These are phyloP conservation scores for Macrosiphum euphorbiae DNA, from an alignment of 2,888 invertebrate species.

Conservation along the genomic window DNA sequence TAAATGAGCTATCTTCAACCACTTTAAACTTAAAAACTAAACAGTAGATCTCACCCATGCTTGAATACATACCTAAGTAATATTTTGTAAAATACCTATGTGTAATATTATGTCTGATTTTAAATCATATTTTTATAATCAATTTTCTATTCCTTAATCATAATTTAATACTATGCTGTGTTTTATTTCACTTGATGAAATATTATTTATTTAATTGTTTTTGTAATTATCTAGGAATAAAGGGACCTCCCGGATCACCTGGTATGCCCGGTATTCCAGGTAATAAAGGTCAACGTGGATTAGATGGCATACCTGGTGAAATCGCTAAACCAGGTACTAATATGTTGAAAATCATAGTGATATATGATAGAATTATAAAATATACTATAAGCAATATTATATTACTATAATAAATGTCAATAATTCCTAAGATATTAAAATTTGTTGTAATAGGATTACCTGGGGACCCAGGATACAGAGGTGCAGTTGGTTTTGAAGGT, in stretches of 20 bases:
- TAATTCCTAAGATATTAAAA: neutral
- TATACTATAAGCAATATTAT: neutral
- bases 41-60: neutral
- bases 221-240: constrained; percentile 27
- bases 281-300: constrained; percentile 70
- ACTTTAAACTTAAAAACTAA: neutral
- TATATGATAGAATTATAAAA: neutral
- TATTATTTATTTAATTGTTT: neutral
- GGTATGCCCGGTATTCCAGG: constrained; percentile 73
- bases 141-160: neutral
- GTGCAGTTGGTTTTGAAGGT: constrained; percentile 69
- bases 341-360: neutral
- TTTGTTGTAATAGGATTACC: constrained; percentile 65
- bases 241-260: constrained; percentile 73
- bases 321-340: constrained; percentile 73
- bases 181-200: neutral
- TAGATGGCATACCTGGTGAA: constrained; percentile 72
- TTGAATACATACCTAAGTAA: neutral
- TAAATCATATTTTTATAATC: neutral
- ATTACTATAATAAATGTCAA: neutral
- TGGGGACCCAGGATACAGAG: constrained; percentile 70
- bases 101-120: neutral
- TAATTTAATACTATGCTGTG: neutral
- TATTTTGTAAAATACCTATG: neutral
- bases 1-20: neutral